These are phyloP conservation scores for Phataginus tetradactyla DNA, from an alignment of 2,797 vertebrate species.

Conservation along the genomic window DNA sequence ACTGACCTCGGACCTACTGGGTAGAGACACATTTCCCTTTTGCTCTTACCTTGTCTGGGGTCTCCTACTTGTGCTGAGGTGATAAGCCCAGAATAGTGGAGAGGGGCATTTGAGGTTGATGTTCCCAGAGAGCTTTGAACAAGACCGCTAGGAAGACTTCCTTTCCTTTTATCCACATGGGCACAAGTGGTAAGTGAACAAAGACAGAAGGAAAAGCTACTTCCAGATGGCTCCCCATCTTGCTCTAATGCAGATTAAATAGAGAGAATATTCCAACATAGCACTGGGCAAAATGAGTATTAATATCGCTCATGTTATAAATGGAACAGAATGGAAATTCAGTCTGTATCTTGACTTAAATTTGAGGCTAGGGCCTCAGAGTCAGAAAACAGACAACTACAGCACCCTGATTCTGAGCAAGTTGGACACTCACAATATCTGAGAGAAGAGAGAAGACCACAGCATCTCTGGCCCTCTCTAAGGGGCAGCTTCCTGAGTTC, in stretches of 20 bases:
- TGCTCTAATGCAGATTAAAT: slow-evolving; percentile 63
- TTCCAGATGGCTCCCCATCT: slow-evolving; percentile 66
- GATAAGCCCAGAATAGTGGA: neutral
- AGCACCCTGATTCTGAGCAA: neutral
- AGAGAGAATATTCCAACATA: slow-evolving; percentile 30
- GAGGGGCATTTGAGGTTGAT: neutral
- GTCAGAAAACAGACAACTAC: neutral
- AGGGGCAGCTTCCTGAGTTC: neutral
- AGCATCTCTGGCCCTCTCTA: neutral
- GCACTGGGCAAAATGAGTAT: slow-evolving; percentile 47
- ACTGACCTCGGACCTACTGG: neutral
- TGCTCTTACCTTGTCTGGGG: neutral
- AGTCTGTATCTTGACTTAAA: slow-evolving; percentile 40
- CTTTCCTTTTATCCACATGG: slow-evolving; percentile 2
- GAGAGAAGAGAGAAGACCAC: neutral
- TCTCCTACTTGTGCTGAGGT: neutral
- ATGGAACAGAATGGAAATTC: slow-evolving; percentile 44
- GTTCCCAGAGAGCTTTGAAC: neutral
- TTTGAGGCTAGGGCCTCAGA: neutral
- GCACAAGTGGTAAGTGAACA: slow-evolving; percentile 34
- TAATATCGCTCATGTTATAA: slow-evolving; percentile 55
- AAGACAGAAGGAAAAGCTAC: slow-evolving; percentile 62
- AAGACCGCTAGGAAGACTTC: neutral
- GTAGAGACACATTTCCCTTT: neutral
- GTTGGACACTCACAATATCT: neutral